Percentiles rank a stretch among this genome's conserved stretches.
Evolutionary conservation across 2,888 invertebrate genomes (phyloP).

Genomic region (Cosmopolites sordidus): DNA sequence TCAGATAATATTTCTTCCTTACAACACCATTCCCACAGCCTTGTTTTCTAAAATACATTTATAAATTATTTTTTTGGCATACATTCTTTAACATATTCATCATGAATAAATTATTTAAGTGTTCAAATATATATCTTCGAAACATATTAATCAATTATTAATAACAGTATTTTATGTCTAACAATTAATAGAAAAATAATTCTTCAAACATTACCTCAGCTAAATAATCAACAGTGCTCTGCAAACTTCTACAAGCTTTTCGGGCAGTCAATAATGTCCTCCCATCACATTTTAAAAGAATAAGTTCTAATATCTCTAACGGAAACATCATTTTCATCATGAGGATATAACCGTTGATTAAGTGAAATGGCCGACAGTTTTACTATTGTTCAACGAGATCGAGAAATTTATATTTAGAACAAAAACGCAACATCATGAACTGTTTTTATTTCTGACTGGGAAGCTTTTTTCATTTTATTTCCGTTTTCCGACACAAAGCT

Average conservation of each 20-base stretch:
- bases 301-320: constrained; percentile 44
- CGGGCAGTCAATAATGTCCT: constrained; percentile 41
- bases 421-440: constrained; percentile 21
- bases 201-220: constrained; percentile 34
- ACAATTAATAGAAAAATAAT: background rate
- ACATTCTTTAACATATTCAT: too few relatives aligned
- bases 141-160: too few relatives aligned
- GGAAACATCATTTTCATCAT: constrained; percentile 38
- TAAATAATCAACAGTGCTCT: constrained; percentile 40
- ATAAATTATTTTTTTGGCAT: background rate
- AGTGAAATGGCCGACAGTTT: too few relatives aligned
- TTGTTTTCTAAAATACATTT: constrained; percentile 40
- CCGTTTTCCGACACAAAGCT: constrained; percentile 21
- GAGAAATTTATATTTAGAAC: constrained; percentile 22
- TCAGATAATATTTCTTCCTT: constrained; percentile 42
- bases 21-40: constrained; percentile 45
- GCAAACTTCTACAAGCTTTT: constrained; percentile 38
- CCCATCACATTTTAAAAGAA: constrained; percentile 44
- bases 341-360: too few relatives aligned
- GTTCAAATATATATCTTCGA: too few relatives aligned
- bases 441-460: constrained; percentile 17
- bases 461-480: constrained; percentile 20
- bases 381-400: background rate
- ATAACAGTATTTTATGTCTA: too few relatives aligned
- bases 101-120: too few relatives aligned